These are phyloP conservation scores for Oncopodura yosiiana DNA, from an alignment of 1,140 invertebrate genomes.

Conservation along the genomic window DNA sequence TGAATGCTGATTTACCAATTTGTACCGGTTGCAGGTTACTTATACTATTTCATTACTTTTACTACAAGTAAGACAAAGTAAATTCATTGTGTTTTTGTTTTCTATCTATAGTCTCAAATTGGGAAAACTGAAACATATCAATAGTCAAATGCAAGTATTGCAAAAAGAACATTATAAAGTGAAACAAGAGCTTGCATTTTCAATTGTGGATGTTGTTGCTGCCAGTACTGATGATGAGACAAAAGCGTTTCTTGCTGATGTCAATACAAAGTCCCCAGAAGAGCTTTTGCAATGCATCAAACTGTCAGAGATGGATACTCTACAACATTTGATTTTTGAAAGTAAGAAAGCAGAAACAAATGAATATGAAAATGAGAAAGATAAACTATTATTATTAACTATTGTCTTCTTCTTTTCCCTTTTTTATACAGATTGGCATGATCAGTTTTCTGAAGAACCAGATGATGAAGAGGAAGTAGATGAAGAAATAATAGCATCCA, in stretches of 20 bases:
- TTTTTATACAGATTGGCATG: conserved; percentile 1
- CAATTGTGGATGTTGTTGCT: conserved; percentile 24
- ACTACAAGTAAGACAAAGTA: not conserved
- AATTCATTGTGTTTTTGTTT: not conserved
- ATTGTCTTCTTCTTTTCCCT: too few relatives aligned
- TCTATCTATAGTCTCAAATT: conserved; percentile 12
- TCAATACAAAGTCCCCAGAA: not conserved
- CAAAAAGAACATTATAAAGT: conserved; percentile 21
- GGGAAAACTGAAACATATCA: conserved; percentile 18
- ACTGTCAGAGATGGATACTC: conserved; percentile 11
- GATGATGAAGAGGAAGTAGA: too few relatives aligned
- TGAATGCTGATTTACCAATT: conserved; percentile 17
- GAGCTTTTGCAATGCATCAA: not conserved
- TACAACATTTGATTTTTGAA: conserved; percentile 24
- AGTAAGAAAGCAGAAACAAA: conserved; percentile 14
- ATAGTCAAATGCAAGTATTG: conserved; percentile 3
- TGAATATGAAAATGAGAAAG: too few relatives aligned
- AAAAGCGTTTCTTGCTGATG: conserved; percentile 5
- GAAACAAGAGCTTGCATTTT: conserved; percentile 21
- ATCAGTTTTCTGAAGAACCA: not conserved
- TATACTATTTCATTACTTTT: not conserved
- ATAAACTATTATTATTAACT: too few relatives aligned
- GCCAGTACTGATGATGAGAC: conserved; percentile 1
- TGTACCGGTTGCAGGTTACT: conserved; percentile 8
- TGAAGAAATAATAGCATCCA: too few relatives aligned